Evolutionary conservation across 2,797 vertebrate species (phyloP), one percentile per base, ranked within the genome.

Genomic region (Falco naumanni): DNA sequence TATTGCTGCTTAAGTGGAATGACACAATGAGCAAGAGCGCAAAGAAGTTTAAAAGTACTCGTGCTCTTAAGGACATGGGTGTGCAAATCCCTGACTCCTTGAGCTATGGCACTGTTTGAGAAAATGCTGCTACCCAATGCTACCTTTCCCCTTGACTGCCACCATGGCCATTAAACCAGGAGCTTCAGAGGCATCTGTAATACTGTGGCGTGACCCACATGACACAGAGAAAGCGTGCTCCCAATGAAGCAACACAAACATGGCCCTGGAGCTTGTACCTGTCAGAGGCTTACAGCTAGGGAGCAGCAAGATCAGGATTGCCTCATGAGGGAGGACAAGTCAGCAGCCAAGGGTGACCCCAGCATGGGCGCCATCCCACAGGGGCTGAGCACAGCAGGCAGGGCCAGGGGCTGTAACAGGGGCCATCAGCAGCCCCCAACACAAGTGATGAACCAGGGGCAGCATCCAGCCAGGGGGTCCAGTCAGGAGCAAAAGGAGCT

Each of bases 41-140:
- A 89, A 95, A 79, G 65, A 87, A 92, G 41, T 79, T 93, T 84
- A 72, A 85, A 84, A 90, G n/a, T 43, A 45, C 33, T 75, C 61
- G 22, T 65, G 54, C 47, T 88, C 45, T 84, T 79, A 89, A 87
- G 56, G 48, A 74, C 19, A 11, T 16, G 33, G 18, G 33, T 85
- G 31, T 66, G 53, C 13, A 60, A 77, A 56, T 33, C 11, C 19
- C 13, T 57, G 47, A 66, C n/a, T 57, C 29, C 63, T 47, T 82
- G 54, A 89, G 39, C 39, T 87, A 21, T 8, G 34, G 26, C 47
- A n/a, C 9, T 65, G 47, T 29, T 86, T 71, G 37, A 47, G 50
- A 71, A 84, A 81, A 78, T 16, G 24, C 11, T 19, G 10, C 22
- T 79, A 31, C 31, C 5, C 53, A 24, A 0, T 64, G 60, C 43